These are phyloP conservation scores for Pogonus chalceus DNA, from an alignment of 1,140 invertebrate species.

Conservation along the genomic window DNA sequence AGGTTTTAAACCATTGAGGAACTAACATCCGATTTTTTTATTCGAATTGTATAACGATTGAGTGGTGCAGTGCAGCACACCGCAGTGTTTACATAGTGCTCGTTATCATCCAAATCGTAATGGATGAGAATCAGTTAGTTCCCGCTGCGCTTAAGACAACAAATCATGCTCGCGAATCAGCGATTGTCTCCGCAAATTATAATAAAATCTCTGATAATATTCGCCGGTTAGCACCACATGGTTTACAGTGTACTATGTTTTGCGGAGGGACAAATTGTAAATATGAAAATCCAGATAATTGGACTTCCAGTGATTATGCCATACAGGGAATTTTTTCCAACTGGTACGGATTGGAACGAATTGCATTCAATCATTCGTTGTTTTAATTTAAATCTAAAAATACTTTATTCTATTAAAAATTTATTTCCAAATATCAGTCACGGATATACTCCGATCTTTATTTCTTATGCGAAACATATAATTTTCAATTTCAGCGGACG, in stretches of 20 bases:
- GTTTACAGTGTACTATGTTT: conserved; percentile 66
- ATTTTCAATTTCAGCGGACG: too few relatives aligned
- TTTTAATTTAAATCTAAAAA: too few relatives aligned
- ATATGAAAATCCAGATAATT: conserved; percentile 60
- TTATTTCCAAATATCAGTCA: too few relatives aligned
- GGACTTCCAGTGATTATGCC: conserved; percentile 56
- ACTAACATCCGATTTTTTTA: neutral
- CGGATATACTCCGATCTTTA: too few relatives aligned
- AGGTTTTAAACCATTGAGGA: neutral
- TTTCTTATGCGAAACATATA: too few relatives aligned
- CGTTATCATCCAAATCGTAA: too few relatives aligned
- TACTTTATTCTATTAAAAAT: too few relatives aligned
- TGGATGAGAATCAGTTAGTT: neutral
- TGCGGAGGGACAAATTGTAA: conserved; percentile 74
- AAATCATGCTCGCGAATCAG: neutral
- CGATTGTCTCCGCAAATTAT: conserved; percentile 24
- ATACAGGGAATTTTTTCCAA: conserved; percentile 73
- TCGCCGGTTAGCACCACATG: conserved; percentile 45
- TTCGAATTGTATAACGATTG: neutral
- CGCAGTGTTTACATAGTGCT: too few relatives aligned
- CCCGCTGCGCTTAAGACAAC: neutral
- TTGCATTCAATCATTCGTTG: too few relatives aligned
- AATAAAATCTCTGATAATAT: conserved; percentile 33
- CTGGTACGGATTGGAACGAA: conserved; percentile 48
- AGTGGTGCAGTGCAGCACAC: neutral